Evolutionary conservation across 1,140 invertebrate genomes (phyloP), one percentile per base, ranked within the genome.

Genomic region (Heliothis subflexa): DNA sequence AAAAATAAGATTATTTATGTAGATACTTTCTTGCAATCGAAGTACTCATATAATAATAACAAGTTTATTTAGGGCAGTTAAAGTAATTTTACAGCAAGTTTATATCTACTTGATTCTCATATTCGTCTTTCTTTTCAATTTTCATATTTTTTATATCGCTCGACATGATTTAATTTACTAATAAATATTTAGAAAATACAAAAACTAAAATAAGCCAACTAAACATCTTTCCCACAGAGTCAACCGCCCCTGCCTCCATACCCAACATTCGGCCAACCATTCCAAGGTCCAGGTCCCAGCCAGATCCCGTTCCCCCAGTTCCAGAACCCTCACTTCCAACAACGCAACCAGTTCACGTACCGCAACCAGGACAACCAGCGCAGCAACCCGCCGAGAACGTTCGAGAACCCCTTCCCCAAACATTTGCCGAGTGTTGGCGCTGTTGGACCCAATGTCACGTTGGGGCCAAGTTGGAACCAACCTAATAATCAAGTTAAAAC

Each of bases 281-380:
- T 86, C 82, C 81, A 75, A 21, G 84, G 83, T 11, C 86, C 87
- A 3, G 86, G 80, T 9, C 74, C 85, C 21, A 78, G 72, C 25
- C 87, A 87, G 13, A 79, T 84, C 0, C 87, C 88, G 2, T 85
- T 85, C 80, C 88, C 88, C 1, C 84, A 85, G 64, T 86, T 86
- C 81, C 78, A 81, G 9, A 81, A 86, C 52, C 81, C 81, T 5
- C 81, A 83, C 62, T 83, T 83, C 75, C 81, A 83, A 57, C 79
- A 76, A 52, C 81, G 79, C 54, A 78, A 79, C 78, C 78, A 52
- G 66, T 68, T 14, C 61, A 59, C n/a, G 54, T 25, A 57, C 21
- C 50, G 25, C 21, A 81, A 62, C 72, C 78, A 79, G 13, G 33
- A 50, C 52, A 16, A 28, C 13, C 66, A 57, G 13, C 28, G 77